These are phyloP conservation scores for Agriopis leucophaearia DNA, from an alignment of 2,888 invertebrate genomes.

Conservation along the genomic window DNA sequence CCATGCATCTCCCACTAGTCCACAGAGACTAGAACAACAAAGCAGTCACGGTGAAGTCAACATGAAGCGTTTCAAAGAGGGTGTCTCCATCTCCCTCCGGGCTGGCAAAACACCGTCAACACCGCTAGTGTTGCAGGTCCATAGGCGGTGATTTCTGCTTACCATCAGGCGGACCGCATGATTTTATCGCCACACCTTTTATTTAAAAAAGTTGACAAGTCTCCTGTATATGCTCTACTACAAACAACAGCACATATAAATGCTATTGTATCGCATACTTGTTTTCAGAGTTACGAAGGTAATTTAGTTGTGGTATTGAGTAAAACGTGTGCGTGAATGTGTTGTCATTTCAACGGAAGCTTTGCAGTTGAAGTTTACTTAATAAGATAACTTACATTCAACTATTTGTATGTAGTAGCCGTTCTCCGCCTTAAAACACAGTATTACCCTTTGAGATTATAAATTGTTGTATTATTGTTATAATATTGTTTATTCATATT, in stretches of 20 bases:
- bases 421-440: constrained; percentile 20
- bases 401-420: constrained; percentile 12
- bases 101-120: no score
- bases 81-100: no score
- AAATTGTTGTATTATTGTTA: constrained; percentile 14
- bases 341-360: not conserved
- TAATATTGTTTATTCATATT: constrained; percentile 34
- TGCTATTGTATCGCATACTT: not conserved
- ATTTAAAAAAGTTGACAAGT: no score
- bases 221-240: no score
- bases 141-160: no score
- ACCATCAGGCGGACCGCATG: no score
- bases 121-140: no score
- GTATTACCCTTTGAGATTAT: constrained; percentile 11
- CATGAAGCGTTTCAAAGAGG: no score
- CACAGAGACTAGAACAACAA: no score
- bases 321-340: constrained; percentile 8
- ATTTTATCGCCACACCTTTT: no score
- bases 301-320: not conserved
- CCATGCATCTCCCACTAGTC: no score
- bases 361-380: not conserved
- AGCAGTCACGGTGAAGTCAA: no score
- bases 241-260: not conserved
- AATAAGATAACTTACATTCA: not conserved
- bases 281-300: not conserved